Evolutionary conservation across 2,113 vertebrate species (phyloP).

Genomic region (Phylloscopus trochiloides): DNA sequence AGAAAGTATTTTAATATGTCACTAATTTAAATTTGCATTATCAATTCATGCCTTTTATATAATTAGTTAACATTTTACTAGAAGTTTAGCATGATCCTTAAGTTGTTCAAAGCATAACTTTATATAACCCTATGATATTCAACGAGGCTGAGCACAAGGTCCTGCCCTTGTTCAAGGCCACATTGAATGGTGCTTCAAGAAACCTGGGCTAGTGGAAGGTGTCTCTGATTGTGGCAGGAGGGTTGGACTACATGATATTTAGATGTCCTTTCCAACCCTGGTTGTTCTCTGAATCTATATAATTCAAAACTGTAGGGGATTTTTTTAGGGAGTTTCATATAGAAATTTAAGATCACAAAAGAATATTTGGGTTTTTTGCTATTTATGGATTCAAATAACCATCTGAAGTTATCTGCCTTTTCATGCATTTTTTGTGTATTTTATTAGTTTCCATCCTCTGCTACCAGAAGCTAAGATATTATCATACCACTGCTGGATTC

Average conservation of each 20-base stretch:
- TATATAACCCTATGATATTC: not conserved
- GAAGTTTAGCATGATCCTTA: not conserved
- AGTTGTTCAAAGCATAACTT: not conserved
- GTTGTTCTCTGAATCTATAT: not conserved
- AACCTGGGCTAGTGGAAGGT: not conserved
- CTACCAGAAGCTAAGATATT: not conserved
- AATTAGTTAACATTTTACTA: not conserved
- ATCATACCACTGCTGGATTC: not conserved
- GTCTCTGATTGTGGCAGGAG: rapidly evolving
- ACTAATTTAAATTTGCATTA: not conserved
- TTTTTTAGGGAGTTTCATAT: not conserved
- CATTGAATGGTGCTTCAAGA: not conserved
- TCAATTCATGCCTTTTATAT: not conserved
- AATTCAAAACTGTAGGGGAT: not conserved
- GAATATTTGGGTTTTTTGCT: rapidly evolving
- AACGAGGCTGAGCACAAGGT: not conserved
- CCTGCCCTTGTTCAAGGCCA: not conserved
- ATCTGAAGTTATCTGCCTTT: not conserved
- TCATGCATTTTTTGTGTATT: not conserved
- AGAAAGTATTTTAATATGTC: not conserved
- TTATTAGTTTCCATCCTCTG: not conserved
- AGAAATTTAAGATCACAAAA: not conserved
- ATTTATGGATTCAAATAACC: not conserved
- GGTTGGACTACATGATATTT: not conserved
- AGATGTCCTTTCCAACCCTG: not conserved